A percentile compares a stretch with the other conserved stretches of the same genome.
phyloP scores from a whole-genome alignment of 2,797 vertebrate species.

The Myripristis murdjan region DNA sequence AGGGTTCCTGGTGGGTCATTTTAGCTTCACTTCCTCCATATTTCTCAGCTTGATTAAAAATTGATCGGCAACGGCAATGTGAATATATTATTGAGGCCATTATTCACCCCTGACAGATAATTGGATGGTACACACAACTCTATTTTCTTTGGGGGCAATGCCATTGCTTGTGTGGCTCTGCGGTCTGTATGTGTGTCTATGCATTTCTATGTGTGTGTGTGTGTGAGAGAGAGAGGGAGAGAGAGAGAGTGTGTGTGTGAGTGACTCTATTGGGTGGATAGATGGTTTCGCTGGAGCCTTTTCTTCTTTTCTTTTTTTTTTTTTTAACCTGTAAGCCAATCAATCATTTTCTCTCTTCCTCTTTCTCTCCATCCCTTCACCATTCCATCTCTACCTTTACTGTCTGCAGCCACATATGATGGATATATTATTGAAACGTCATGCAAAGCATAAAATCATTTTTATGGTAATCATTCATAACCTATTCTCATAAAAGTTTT shows the following conservation, averaged over 20 bases:
- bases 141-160: conserved; percentile 98
- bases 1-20: conserved; percentile 98
- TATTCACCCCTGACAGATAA: conserved; percentile 99
- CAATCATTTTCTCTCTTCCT: conserved; percentile 61
- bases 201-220: conserved; percentile 22
- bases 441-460: conserved; percentile 75
- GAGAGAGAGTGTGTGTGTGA: conserved; percentile 37
- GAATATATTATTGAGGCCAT: conserved; percentile 99
- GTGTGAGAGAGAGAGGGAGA: conserved; percentile 29
- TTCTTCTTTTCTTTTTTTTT: conserved; percentile 42
- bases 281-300: conserved; percentile 66
- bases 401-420: conserved; percentile 57
- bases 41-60: conserved; percentile 99
- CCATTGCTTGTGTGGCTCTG: conserved; percentile 79
- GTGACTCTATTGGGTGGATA: conserved; percentile 40
- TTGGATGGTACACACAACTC: conserved; percentile 96
- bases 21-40: conserved; percentile 99
- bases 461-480: conserved; percentile 77
- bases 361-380: conserved; percentile 59
- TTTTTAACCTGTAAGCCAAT: conserved; percentile 65
- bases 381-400: conserved; percentile 50
- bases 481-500: conserved; percentile 74
- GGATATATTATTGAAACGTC: conserved; percentile 76
- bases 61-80: conserved; percentile 99
- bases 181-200: conserved; percentile 38